phyloP scores from a whole-genome alignment of 2,797 vertebrate genomes.

The Aplochiton taeniatus region DNA sequence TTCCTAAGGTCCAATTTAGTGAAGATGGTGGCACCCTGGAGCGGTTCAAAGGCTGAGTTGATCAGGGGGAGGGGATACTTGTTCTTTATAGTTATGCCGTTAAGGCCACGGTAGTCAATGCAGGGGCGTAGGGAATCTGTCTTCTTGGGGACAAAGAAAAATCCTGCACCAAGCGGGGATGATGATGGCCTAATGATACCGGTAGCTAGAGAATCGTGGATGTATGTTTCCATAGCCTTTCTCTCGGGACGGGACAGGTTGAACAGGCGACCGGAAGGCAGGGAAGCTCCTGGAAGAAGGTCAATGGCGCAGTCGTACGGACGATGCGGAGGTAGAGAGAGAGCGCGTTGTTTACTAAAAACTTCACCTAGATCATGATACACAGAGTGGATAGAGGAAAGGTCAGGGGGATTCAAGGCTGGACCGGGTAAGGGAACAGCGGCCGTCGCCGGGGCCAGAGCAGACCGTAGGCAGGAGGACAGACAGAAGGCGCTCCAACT shows the following conservation, averaged over 20 bases:
- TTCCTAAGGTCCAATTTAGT: conserved; percentile 9
- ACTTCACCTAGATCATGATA: neutral
- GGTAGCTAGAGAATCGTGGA: neutral
- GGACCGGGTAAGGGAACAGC: neutral
- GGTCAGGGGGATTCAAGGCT: neutral
- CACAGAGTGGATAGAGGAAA: neutral
- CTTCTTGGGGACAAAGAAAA: conserved; percentile 1
- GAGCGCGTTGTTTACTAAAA: neutral
- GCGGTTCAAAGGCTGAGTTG: neutral
- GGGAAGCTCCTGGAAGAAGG: neutral
- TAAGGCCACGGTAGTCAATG: neutral
- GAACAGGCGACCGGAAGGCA: neutral
- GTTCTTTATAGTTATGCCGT: neutral
- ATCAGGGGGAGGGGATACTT: neutral
- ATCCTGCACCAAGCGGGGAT: neutral
- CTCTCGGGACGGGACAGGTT: neutral
- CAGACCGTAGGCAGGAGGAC: neutral
- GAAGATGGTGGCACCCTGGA: neutral
- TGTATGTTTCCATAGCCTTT: neutral
- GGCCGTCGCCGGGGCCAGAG: neutral
- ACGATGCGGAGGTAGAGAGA: neutral
- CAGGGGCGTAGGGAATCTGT: neutral
- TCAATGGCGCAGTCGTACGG: neutral
- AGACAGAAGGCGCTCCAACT: neutral
- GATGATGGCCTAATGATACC: neutral